Percentiles rank a stretch among this genome's conserved stretches.
Conservation (phyloP, 2,797 vertebrate species). For the Macrochelys suwanniensis region DNA sequence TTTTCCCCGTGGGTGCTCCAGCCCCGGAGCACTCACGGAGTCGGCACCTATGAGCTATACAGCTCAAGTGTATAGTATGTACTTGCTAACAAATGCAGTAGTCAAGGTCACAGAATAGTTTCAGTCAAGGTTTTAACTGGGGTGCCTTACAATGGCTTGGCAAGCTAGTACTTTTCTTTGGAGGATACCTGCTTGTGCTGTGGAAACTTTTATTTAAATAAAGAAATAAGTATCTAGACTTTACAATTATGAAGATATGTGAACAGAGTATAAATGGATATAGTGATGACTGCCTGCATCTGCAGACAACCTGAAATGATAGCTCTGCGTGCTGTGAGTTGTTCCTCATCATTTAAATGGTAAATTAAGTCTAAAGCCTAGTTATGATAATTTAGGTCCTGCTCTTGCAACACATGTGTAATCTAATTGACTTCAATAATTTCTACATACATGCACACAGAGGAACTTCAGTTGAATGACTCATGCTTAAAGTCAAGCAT, state of each 20-base stretch:
- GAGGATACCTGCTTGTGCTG: neutral
- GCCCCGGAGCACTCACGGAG: too few relatives aligned
- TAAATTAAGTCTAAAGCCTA: neutral
- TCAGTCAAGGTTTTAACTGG: conserved; percentile 27
- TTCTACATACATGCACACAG: neutral
- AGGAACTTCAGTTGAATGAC: neutral
- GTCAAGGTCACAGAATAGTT: conserved; percentile 9
- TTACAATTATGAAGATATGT: neutral
- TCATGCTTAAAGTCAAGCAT: neutral
- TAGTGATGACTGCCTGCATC: neutral
- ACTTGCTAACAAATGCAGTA: neutral
- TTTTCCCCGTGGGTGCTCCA: too few relatives aligned
- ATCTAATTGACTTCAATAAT: neutral
- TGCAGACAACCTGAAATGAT: neutral
- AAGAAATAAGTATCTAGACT: neutral
- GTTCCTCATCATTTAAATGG: neutral
- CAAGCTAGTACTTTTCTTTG: conserved; percentile 7
- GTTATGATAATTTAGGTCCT: neutral
- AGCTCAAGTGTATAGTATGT: neutral
- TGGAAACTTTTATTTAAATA: neutral
- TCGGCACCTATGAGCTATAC: neutral
- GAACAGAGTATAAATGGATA: accelerated
- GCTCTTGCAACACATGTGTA: neutral
- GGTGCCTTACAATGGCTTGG: conserved; percentile 35
- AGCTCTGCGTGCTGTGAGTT: neutral